Evolutionary conservation across 2,888 invertebrate genomes (phyloP).

Genomic region (Oscheius sp.): DNA sequence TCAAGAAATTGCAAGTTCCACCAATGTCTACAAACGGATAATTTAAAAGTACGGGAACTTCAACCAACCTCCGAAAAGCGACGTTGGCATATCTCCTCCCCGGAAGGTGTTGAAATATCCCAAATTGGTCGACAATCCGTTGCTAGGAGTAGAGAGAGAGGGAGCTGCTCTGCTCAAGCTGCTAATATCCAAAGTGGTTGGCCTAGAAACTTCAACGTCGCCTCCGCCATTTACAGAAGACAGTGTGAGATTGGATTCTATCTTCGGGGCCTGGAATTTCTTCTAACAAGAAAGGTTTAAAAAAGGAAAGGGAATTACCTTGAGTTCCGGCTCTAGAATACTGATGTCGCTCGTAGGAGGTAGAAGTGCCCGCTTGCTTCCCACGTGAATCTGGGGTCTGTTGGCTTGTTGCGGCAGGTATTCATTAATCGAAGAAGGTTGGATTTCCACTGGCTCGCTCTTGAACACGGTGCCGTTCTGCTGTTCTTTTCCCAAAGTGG

Average conservation of each 20-base stretch:
- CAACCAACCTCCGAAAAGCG: constrained; percentile 8
- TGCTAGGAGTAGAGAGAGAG: constrained; percentile 30
- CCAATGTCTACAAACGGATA: not conserved
- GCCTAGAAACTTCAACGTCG: constrained; percentile 18
- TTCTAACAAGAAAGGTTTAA: too few species aligned
- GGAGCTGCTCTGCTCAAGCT: not conserved
- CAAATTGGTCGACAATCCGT: not conserved
- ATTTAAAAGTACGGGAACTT: not conserved
- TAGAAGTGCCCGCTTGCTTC: not conserved
- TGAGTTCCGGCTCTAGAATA: constrained; percentile 36
- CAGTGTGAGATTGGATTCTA: constrained; percentile 18
- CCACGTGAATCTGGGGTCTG: not conserved
- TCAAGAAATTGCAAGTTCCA: constrained; percentile 29
- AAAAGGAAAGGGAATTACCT: constrained; percentile 9
- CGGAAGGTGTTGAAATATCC: constrained; percentile 4
- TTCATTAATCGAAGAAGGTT: constrained; percentile 11
- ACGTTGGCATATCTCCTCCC: not conserved
- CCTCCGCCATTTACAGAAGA: constrained; percentile 8
- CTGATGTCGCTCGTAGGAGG: constrained; percentile 30
- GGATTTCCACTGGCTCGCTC: not conserved
- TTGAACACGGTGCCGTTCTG: constrained; percentile 17
- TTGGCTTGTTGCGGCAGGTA: constrained; percentile 15
- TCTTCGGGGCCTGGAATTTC: constrained; percentile 5
- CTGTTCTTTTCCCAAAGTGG: not conserved
- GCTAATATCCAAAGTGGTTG: constrained; percentile 14